phyloP scores from a whole-genome alignment of 2,888 invertebrate species.

The Sceliomorpha sp. region DNA sequence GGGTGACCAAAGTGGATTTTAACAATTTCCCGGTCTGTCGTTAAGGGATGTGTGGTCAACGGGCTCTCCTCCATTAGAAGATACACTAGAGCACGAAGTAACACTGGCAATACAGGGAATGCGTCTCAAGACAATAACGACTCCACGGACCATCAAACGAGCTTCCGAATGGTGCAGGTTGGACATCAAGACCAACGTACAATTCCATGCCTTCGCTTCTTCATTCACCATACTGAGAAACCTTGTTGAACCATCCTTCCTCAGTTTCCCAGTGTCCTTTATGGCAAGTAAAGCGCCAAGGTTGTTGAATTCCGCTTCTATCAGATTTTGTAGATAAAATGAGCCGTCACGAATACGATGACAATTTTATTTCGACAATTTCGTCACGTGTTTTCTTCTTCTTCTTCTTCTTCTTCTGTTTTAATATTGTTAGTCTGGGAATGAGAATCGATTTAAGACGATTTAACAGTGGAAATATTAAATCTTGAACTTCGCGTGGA shows the following conservation, averaged over 20 bases:
- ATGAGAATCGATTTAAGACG: too few species aligned
- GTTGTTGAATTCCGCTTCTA: slow-evolving; percentile 46
- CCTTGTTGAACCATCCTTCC: slow-evolving; percentile 59
- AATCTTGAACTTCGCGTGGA: too few species aligned
- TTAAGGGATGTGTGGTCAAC: slow-evolving; percentile 78
- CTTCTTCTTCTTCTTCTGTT: neutral
- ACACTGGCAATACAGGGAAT: slow-evolving; percentile 56
- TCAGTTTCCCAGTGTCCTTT: slow-evolving; percentile 65
- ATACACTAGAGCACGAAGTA: slow-evolving; percentile 43
- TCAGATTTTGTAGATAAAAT: slow-evolving; percentile 42
- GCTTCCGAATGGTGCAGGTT: slow-evolving; percentile 75
- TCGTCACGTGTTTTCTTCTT: slow-evolving; percentile 6
- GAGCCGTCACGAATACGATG: slow-evolving; percentile 28
- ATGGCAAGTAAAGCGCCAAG: slow-evolving; percentile 66
- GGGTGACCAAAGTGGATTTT: slow-evolving; percentile 61
- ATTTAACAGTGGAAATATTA: slow-evolving; percentile 18
- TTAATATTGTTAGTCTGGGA: slow-evolving; percentile 28
- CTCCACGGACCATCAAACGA: slow-evolving; percentile 77
- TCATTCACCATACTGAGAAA: slow-evolving; percentile 56
- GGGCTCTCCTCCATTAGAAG: slow-evolving; percentile 58
- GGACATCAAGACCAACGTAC: slow-evolving; percentile 70
- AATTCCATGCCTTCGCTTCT: slow-evolving; percentile 60
- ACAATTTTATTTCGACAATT: slow-evolving; percentile 30
- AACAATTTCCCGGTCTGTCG: slow-evolving; percentile 71
- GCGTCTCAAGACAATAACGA: slow-evolving; percentile 76